These are phyloP conservation scores for Ceriagrion tenellum DNA, from an alignment of 2,888 invertebrate species.

Conservation along the genomic window DNA sequence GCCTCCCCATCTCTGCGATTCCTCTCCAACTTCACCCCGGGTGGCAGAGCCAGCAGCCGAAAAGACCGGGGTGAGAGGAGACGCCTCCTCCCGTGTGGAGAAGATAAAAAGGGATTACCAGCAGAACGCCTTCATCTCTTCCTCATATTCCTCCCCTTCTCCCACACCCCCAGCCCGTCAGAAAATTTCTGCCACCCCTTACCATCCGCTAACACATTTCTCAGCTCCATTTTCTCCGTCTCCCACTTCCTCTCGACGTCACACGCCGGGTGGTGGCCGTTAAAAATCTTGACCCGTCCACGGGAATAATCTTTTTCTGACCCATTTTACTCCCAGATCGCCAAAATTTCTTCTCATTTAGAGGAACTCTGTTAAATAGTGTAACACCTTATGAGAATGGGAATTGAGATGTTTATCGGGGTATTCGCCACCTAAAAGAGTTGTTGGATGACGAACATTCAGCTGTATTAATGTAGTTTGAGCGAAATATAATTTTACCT, in stretches of 20 bases:
- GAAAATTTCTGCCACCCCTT: too few species aligned
- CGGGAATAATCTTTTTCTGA: not conserved
- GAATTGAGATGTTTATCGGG: too few species aligned
- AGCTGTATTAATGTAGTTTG: too few species aligned
- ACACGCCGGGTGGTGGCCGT: not conserved
- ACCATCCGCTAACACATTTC: too few species aligned
- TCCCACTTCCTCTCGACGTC: not conserved
- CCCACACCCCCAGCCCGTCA: too few species aligned
- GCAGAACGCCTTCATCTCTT: not conserved
- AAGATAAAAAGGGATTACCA: not conserved
- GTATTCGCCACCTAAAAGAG: too few species aligned
- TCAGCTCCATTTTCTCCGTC: not conserved
- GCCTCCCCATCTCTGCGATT: not conserved
- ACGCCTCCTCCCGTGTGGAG: not conserved
- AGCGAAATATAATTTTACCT: too few species aligned
- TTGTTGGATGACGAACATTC: too few species aligned
- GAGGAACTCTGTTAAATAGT: too few species aligned
- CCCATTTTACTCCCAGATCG: too few species aligned
- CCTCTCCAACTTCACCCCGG: not conserved
- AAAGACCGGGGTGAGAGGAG: not conserved
- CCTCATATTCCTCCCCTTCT: not conserved
- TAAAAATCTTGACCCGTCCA: conserved; percentile 31
- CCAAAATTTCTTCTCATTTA: too few species aligned
- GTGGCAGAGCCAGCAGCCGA: not conserved
- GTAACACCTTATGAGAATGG: too few species aligned